A percentile compares a stretch with the other conserved stretches of the same genome.
Conservation (phyloP, 2,797 vertebrate species). For the Sardinella longiceps region DNA sequence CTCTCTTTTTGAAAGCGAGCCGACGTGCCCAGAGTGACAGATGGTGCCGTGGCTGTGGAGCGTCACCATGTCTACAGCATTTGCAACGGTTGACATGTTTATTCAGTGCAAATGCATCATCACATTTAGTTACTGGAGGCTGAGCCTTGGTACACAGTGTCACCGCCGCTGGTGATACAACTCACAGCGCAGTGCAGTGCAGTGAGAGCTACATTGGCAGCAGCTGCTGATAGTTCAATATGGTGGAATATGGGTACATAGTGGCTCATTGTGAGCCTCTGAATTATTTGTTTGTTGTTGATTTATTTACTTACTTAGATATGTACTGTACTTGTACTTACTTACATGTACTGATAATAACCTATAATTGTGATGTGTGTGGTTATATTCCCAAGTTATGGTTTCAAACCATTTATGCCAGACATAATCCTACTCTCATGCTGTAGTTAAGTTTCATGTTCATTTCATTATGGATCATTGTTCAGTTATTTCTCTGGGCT, state of each 20-base stretch:
- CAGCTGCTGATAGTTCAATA: neutral
- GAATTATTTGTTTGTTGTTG: neutral
- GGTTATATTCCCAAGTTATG: no score
- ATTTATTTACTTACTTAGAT: neutral
- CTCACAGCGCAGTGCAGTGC: neutral
- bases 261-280: neutral
- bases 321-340: no score
- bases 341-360: neutral
- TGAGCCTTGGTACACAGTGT: conserved; percentile 15
- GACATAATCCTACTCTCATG: no score
- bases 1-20: neutral
- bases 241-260: neutral
- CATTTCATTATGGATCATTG: neutral
- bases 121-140: conserved; percentile 15
- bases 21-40: conserved; percentile 30
- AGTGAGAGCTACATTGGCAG: neutral
- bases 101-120: conserved; percentile 33
- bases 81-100: conserved; percentile 39
- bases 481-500: no score
- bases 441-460: neutral
- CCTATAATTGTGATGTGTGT: neutral
- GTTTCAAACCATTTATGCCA: no score
- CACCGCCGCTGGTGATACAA: neutral
- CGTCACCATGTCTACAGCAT: conserved; percentile 27
- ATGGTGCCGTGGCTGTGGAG: conserved; percentile 31